Conservation (phyloP, 1,140 invertebrate genomes). For the Orchesella cincta region DNA sequence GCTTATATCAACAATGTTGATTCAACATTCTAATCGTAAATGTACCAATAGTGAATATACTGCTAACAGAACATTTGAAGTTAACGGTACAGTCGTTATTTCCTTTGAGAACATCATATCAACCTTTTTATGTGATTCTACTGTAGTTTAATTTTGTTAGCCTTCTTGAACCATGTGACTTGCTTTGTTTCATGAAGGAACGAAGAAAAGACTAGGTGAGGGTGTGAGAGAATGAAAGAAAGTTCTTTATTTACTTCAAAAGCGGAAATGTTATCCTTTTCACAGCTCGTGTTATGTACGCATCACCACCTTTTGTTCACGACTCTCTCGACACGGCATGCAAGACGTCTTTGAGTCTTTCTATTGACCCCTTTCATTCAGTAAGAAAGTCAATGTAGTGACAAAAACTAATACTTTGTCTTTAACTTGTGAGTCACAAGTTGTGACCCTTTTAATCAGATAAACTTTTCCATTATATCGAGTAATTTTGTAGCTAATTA, state of each 20-base stretch:
- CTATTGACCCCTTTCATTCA: not conserved
- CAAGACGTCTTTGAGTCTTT: not conserved
- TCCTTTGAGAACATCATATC: too few species aligned
- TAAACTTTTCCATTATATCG: not conserved
- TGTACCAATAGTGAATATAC: too few species aligned
- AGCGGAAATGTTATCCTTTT: not conserved
- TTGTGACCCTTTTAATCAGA: not conserved
- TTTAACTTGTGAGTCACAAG: not conserved
- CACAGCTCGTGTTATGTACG: not conserved
- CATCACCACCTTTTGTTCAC: not conserved
- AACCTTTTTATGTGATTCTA: too few species aligned
- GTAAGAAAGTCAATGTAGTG: too few species aligned
- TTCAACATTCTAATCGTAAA: too few species aligned
- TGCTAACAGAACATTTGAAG: too few species aligned
- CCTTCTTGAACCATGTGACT: too few species aligned
- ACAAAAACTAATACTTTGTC: not conserved
- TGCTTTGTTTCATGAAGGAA: too few species aligned
- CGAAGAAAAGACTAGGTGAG: not conserved
- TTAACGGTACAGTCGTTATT: too few species aligned
- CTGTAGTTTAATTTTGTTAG: too few species aligned
- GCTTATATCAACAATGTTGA: too few species aligned
- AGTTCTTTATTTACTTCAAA: not conserved
- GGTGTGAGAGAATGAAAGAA: not conserved
- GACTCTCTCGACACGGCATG: too few species aligned
- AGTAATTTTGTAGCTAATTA: not conserved